Base-by-base conservation (phyloP, 2,797 vertebrate genomes). In the Meriones psammophilus region DNA sequence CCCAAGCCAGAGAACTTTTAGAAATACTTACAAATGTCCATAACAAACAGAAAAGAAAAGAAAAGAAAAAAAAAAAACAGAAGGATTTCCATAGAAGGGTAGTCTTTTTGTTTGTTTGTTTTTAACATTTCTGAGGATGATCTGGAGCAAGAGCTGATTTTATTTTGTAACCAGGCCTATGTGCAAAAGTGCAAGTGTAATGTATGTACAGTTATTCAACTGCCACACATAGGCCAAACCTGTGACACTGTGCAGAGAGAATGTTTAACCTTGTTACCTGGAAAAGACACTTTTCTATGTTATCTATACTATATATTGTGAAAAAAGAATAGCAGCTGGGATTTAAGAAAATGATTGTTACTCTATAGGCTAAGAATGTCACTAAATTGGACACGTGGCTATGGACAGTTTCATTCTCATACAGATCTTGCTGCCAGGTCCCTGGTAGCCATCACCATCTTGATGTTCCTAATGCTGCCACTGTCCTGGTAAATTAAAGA, bases 71-170 rank as follows among this genome's bases (percentile, higher is more conserved):
- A 42, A 42, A 42, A 42, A 5, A 3, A 42, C 54, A 80, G 74
- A 58, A 58, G 60, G 22, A 60, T 80, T 92, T 91, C 71, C 79
- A 54, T 1, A 79, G 22, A 96, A 28, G 10, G 3, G 8, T 78
- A 13, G 26, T 30, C 88, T 78, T 50, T 50, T 50, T 50, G 6
- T 50, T 50, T 50, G 46, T 7, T 50, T 10, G 8, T 50, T 50
- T 92, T 58, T 86, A 95, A 91, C 50, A 89, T 71, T 78, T 89
- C 56, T 93, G 56, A 71, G 60, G 18, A 17, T 30, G 7, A 73
- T 15, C 14, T 54, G 68, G 33, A 91, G 56, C n/a, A 85, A 88
- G 42, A 88, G 68, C 73, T 58, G 12, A 10, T 92, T 73, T 84
- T 77, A 33, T 39, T 12, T n/a, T 17, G 58, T 50, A 18, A 71